phyloP scores from a whole-genome alignment of 2,888 invertebrate species.

The Thysanoteuthis rhombus region DNA sequence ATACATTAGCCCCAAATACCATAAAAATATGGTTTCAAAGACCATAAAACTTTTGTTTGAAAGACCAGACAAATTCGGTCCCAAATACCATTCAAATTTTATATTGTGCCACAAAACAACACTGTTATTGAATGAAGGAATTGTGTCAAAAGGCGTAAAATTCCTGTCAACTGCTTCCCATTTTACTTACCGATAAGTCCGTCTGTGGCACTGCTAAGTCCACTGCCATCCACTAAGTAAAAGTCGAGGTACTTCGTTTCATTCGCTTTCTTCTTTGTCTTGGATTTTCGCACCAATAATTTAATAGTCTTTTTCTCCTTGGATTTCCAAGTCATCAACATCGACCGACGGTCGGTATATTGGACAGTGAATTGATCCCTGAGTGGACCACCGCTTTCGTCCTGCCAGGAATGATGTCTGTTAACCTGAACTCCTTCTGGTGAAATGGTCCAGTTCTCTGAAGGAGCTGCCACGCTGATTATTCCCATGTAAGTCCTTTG shows the following conservation, averaged over 20 bases:
- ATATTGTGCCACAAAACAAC: too few species aligned
- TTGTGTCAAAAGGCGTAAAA: not conserved
- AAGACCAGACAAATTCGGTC: too few species aligned
- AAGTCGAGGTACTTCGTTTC: not conserved
- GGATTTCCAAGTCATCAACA: not conserved
- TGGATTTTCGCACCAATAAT: not conserved
- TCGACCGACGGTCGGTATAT: not conserved
- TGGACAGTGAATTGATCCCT: not conserved
- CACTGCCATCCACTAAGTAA: not conserved
- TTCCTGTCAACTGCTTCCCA: too few species aligned
- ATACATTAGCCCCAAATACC: too few species aligned
- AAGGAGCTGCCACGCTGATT: not conserved
- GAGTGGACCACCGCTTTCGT: not conserved
- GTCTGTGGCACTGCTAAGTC: not conserved
- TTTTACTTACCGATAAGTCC: slow-evolving; percentile 14
- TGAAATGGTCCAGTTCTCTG: not conserved
- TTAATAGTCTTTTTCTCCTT: not conserved
- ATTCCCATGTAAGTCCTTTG: not conserved
- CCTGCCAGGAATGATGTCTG: not conserved
- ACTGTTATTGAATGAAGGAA: too few species aligned
- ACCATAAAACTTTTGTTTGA: not conserved
- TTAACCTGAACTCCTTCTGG: not conserved
- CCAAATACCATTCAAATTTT: too few species aligned
- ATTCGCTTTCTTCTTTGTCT: not conserved
- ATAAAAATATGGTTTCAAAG: too few species aligned